Conservation (phyloP, 2,113 vertebrate species). For the Triplophysa dalaica region DNA sequence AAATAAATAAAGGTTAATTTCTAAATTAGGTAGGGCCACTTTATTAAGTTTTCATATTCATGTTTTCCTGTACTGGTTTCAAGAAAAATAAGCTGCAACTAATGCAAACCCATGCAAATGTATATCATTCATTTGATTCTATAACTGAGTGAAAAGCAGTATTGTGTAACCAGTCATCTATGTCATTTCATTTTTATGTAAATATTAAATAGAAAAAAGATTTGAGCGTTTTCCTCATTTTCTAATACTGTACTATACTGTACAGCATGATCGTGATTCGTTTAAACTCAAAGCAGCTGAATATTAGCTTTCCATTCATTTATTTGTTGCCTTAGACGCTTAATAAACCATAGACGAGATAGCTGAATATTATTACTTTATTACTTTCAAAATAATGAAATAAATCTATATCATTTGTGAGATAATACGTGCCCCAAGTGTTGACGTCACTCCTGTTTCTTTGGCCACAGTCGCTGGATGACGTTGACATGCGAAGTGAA, state of each 20-base stretch:
- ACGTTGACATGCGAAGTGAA: no score
- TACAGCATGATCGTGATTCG: neutral
- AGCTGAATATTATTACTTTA: no score
- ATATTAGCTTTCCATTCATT: no score
- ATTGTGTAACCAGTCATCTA: conserved; percentile 18
- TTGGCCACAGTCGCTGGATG: no score
- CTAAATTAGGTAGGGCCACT: neutral
- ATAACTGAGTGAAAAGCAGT: conserved; percentile 27
- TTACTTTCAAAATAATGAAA: no score
- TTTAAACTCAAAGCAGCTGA: no score
- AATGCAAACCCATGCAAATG: neutral
- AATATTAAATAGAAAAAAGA: neutral
- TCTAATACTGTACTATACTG: conserved; percentile 23
- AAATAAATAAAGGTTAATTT: neutral
- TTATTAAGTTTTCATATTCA: no score
- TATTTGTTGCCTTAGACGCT: no score
- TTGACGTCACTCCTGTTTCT: no score
- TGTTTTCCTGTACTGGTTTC: neutral
- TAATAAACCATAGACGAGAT: neutral
- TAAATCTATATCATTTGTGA: no score
- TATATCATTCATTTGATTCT: neutral
- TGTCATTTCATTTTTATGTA: conserved; percentile 16
- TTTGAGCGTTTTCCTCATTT: neutral
- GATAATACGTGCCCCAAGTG: no score
- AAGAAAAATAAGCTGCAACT: neutral